phyloP scores from a whole-genome alignment of 2,888 invertebrate species.

The Drosophila meridionalis region DNA sequence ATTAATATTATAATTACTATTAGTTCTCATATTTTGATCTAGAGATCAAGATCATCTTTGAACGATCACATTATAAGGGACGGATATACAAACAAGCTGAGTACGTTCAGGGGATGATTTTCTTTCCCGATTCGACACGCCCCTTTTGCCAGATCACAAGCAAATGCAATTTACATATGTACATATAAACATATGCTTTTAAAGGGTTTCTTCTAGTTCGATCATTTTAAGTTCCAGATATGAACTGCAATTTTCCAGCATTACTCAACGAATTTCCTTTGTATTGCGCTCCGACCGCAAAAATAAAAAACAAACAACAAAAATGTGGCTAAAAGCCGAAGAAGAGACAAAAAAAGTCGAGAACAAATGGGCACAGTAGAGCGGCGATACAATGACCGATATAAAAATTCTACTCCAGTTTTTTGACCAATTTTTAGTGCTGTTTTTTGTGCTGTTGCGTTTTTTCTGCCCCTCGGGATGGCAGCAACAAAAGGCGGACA shows the following conservation, averaged over 20 bases:
- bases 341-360: constrained; percentile 26
- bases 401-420: constrained; percentile 77
- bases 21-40: neutral
- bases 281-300: constrained; percentile 25
- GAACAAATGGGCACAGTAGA: constrained; percentile 31
- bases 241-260: neutral
- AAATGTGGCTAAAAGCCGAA: constrained; percentile 23
- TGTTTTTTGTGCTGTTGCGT: constrained; percentile 71
- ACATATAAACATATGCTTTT: too few species aligned
- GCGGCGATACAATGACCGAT: constrained; percentile 22
- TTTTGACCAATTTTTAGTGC: constrained; percentile 82
- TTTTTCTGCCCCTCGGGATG: constrained; percentile 24
- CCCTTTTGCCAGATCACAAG: neutral
- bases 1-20: neutral
- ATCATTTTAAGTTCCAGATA: neutral
- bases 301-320: constrained; percentile 11
- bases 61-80: neutral
- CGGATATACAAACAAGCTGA: neutral
- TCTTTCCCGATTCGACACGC: neutral
- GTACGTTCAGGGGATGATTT: neutral
- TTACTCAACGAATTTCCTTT: neutral
- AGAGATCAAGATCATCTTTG: neutral
- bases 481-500: constrained; percentile 25
- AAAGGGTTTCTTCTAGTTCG: too few species aligned
- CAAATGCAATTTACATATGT: neutral